Conservation (phyloP, 1,140 invertebrate species). For the Anagrus nilaparvatae region DNA sequence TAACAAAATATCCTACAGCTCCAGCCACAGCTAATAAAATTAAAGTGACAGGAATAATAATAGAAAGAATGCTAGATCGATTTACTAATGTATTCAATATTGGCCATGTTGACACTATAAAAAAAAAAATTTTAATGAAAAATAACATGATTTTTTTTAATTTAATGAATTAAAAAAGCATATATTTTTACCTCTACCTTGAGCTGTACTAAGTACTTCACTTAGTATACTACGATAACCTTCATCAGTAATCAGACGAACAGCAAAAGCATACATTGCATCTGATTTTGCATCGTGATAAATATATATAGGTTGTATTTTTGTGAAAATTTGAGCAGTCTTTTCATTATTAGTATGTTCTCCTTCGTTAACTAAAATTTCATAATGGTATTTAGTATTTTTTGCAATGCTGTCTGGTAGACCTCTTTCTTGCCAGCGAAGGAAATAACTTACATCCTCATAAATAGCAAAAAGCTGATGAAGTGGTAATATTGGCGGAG, state of each 20-base stretch:
- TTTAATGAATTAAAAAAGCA: no score
- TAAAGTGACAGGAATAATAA: constrained; percentile 41
- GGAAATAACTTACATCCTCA: constrained; percentile 43
- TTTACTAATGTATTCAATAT: constrained; percentile 32
- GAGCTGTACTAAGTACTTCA: constrained; percentile 42
- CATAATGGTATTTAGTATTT: constrained; percentile 46
- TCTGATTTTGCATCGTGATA: constrained; percentile 42
- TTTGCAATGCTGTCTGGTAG: constrained; percentile 19
- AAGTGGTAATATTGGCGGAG: constrained; percentile 52
- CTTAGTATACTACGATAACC: constrained; percentile 57
- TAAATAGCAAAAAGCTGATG: constrained; percentile 49
- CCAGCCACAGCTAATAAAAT: constrained; percentile 49
- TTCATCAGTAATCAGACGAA: constrained; percentile 49
- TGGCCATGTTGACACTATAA: constrained; percentile 19
- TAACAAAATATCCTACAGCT: constrained; percentile 53
- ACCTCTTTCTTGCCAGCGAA: constrained; percentile 50
- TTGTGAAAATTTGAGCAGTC: constrained; percentile 39
- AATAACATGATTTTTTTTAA: no score
- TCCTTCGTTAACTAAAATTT: constrained; percentile 52
- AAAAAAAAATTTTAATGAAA: constrained; percentile 4
- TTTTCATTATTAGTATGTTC: constrained; percentile 40
- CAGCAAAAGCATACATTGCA: constrained; percentile 52
- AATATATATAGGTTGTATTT: constrained; percentile 46
- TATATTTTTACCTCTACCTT: not conserved
- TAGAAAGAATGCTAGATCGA: constrained; percentile 31